Evolutionary conservation across 2,888 invertebrate genomes (phyloP).

Genomic region (Netelia inedita): DNA sequence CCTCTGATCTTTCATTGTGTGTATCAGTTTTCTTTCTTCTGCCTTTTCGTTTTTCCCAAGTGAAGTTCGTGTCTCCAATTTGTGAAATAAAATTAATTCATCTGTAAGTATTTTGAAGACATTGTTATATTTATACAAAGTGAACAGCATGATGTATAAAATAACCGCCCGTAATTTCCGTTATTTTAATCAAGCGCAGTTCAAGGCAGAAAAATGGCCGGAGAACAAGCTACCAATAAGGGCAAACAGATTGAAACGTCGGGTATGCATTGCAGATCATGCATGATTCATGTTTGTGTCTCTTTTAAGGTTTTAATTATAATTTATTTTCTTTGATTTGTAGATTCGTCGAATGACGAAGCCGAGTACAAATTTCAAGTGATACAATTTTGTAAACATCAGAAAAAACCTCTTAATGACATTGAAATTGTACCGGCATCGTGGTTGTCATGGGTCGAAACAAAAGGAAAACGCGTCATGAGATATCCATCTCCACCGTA

Average conservation of each 20-base stretch:
- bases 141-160: constrained; percentile 21
- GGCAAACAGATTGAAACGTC: constrained; percentile 1
- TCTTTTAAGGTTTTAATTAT: background rate
- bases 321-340: constrained; percentile 22
- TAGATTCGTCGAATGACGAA: constrained; percentile 34
- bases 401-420: constrained; percentile 8
- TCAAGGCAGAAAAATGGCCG: constrained; percentile 5
- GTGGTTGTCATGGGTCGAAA: constrained; percentile 35
- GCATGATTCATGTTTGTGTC: constrained; percentile 23
- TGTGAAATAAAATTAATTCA: constrained; percentile 6
- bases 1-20: background rate
- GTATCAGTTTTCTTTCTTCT: background rate
- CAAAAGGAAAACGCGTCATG: constrained; percentile 8
- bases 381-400: constrained; percentile 27
- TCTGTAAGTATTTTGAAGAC: constrained; percentile 21
- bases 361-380: constrained; percentile 4
- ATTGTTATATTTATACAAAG: background rate
- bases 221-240: background rate
- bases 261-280: constrained; percentile 20
- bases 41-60: background rate
- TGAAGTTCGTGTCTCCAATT: constrained; percentile 4
- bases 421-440: constrained; percentile 31
- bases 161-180: constrained; percentile 7
- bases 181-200: constrained; percentile 12
- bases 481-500: constrained; percentile 24